phyloP scores from a whole-genome alignment of 2,113 vertebrate species.

The Brachyhypopomus gauderio region DNA sequence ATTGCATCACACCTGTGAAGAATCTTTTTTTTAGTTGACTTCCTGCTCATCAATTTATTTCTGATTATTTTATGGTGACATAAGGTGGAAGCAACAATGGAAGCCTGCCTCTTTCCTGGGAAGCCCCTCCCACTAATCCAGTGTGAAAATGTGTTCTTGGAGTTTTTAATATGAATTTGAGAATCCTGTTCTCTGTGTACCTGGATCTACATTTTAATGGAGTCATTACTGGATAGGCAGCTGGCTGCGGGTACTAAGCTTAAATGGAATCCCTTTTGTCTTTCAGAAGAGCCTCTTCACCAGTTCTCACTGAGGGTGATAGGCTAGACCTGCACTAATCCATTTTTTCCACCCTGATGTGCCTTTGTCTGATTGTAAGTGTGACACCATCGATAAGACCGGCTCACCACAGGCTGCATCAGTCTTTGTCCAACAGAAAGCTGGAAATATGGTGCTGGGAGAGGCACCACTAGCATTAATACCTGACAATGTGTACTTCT shows the following conservation, averaged over 20 bases:
- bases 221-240: conserved; percentile 65
- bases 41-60: neutral
- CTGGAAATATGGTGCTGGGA: conserved; percentile 42
- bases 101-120: conserved; percentile 12
- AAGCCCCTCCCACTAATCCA: conserved; percentile 41
- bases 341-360: conserved; percentile 41
- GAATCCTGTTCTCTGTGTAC: conserved; percentile 65
- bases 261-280: conserved; percentile 44
- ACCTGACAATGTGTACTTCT: conserved; percentile 5
- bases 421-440: conserved; percentile 20
- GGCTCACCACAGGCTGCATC: conserved; percentile 34
- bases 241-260: conserved; percentile 47
- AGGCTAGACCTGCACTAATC: conserved; percentile 67
- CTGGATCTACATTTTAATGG: conserved; percentile 76
- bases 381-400: conserved; percentile 69
- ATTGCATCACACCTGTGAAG: neutral
- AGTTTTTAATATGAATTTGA: conserved; percentile 66
- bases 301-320: conserved; percentile 58
- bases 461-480: conserved; percentile 19
- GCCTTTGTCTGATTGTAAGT: conserved; percentile 58
- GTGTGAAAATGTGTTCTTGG: conserved; percentile 57
- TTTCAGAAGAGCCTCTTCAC: conserved; percentile 20
- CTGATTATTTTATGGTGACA: conserved; percentile 3
- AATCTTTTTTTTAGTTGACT: neutral
- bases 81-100: neutral